A percentile compares a stretch with the other conserved stretches of the same genome.
phyloP scores from a whole-genome alignment of 2,797 vertebrate species.

The Karalla daura region DNA sequence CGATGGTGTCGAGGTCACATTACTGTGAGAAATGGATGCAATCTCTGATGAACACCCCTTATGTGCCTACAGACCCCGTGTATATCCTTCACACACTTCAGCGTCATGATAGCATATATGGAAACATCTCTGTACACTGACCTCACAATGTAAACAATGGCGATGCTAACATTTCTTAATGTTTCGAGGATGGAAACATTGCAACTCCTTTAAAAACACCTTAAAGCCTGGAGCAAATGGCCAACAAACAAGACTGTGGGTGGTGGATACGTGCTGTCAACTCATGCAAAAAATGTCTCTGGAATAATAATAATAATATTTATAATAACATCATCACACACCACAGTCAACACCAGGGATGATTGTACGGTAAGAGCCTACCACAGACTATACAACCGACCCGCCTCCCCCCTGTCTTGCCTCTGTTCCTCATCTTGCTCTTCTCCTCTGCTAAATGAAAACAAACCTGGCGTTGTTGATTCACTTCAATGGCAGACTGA shows the following conservation, averaged over 20 bases:
- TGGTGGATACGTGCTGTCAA: constrained; percentile 73
- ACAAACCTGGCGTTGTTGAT: constrained; percentile 77
- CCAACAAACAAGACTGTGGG: constrained; percentile 61
- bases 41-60: constrained; percentile 16
- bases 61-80: not conserved
- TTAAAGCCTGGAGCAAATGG: constrained; percentile 60
- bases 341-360: constrained; percentile 72
- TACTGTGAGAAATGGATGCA: constrained; percentile 61
- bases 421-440: constrained; percentile 88
- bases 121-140: not conserved
- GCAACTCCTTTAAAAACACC: constrained; percentile 34
- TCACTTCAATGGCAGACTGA: constrained; percentile 61
- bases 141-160: constrained; percentile 49
- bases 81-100: constrained; percentile 23
- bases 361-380: constrained; percentile 80
- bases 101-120: not conserved
- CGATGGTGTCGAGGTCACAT: constrained; percentile 44
- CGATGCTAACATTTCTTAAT: constrained; percentile 34
- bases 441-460: constrained; percentile 88
- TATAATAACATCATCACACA: too few relatives aligned
- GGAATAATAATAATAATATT: too few relatives aligned
- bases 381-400: constrained; percentile 89
- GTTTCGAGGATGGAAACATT: constrained; percentile 64
- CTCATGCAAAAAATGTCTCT: constrained; percentile 78
- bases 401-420: constrained; percentile 87